Evolutionary conservation across 2,888 invertebrate species (phyloP), one percentile per base, ranked within the genome.

Genomic region (Cantharis nigra): DNA sequence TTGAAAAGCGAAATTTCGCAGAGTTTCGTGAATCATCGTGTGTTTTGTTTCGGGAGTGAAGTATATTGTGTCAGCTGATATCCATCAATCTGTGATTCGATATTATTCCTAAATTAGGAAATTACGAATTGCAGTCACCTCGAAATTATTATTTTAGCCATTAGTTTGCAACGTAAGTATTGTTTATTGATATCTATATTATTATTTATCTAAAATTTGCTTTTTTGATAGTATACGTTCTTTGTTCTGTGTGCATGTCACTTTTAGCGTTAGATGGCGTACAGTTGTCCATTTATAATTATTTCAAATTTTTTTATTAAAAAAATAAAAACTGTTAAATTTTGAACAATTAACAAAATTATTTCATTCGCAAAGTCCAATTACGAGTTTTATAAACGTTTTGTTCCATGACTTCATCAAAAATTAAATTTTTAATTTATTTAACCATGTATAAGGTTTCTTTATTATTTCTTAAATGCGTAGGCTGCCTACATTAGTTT

Each of bases 1-100:
- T 18, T 26, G 23, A 67, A 67, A 67, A 3, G 13, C 23, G 11
- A 67, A 67, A 67, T 23, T 67, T 67, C 65, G 65, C 23, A 23
- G 2, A 0, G 13, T 9, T 23, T 67, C 65, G 65, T 14, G 65
- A 13, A 67, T 23, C 5, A n/a, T 18, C 65, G 65, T 23, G n/a
- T 67, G 65, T 67, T 67, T 67, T 67, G 65, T 67, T 20, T 67
- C 65, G 23, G 65, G 16, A 20, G 13, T n/a, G 20, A 23, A 23
- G 18, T 67, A 67, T 67, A 67, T 49, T 67, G 65, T 67, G 65
- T 67, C 65, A 67, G 65, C 65, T 67, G 65, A 67, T 67, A 64
- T 64, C 20, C 23, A 23, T 67, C 65, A 67, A 67, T 26, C 65
- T 67, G 65, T 49, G 65, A 67, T 67, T 67, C n/a, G 20, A 67